phyloP scores from a whole-genome alignment of 2,113 vertebrate genomes.

The Herpailurus yagouaroundi region DNA sequence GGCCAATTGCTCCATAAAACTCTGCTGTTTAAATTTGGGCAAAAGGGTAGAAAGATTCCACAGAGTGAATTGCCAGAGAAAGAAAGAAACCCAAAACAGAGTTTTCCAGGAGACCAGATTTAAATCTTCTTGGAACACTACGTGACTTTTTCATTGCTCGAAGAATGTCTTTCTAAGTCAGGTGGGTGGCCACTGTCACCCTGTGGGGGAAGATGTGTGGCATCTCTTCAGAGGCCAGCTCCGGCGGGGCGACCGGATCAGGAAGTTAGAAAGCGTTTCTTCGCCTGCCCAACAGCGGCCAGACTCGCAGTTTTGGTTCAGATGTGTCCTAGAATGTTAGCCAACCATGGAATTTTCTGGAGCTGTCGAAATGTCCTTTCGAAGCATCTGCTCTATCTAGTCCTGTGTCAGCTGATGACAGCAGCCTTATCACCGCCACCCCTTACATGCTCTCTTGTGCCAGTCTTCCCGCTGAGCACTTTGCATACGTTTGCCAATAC shows the following conservation, averaged over 20 bases:
- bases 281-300: background rate
- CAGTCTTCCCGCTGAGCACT: background rate
- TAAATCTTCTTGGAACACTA: background rate
- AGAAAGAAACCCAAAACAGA: background rate
- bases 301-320: slow-evolving; percentile 7
- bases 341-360: slow-evolving; percentile 8
- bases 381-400: background rate
- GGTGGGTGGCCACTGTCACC: background rate
- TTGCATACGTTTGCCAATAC: background rate
- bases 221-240: background rate
- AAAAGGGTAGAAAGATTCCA: background rate
- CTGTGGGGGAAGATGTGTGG: background rate
- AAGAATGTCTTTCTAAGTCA: background rate
- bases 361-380: slow-evolving; percentile 51
- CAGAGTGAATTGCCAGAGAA: background rate
- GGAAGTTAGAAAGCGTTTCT: slow-evolving; percentile 34
- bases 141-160: background rate
- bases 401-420: background rate
- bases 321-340: slow-evolving; percentile 59
- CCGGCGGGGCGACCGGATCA: background rate
- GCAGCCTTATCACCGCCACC: background rate
- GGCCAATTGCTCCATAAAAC: background rate
- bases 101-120: slow-evolving; percentile 10
- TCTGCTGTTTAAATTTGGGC: background rate
- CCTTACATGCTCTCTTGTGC: background rate